Base-by-base conservation (phyloP, 2,888 invertebrate species). In the Drosophila anomalipes region DNA sequence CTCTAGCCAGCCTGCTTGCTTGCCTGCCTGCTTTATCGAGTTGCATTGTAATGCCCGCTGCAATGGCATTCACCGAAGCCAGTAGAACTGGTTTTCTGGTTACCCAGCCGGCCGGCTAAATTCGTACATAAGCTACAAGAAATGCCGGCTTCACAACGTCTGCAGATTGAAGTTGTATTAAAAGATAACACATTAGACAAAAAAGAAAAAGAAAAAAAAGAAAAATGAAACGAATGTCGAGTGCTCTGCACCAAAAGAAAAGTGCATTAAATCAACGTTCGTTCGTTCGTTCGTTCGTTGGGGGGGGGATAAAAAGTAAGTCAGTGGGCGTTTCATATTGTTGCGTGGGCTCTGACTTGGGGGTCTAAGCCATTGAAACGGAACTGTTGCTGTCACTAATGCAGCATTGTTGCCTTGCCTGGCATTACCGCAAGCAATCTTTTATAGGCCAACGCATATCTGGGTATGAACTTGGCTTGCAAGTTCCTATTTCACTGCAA, bases 151-250 rank as follows among this genome's bases (percentile, higher is more conserved):
- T 74, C 57, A 30, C 57, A 57, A 79, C 79, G 87, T 85, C 89
- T 84, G 68, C 63, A 83, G 88, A 91, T 85, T 76, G 87, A 65
- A 77, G 79, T 86, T 71, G 75, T 83, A 83, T 87, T 85, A 85
- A 91, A 83, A 87, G 90, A 87, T 87, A 90, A 86, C 81, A 74
- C 86, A 82, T 85, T 87, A 68, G 88, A 88, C 72, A 65, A 63
- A 52, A n/a, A 5, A 16, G 19, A 9, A 41, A 9, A 28, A 6
- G 1, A 7, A 41, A 28, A 44, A 49, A 51, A 57, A 52, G 35
- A 37, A 37, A 37, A 41, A 44, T 3, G 16, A 59, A 72, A 54
- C 60, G 37, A 65, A 37, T 58, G 54, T 68, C 44, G 56, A 76
- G 74, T 75, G 54, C 74, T 41, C 57, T 69, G 54, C 75, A 35